These are phyloP conservation scores for Edolisoma coerulescens DNA, from an alignment of 2,113 vertebrate species.

Conservation along the genomic window DNA sequence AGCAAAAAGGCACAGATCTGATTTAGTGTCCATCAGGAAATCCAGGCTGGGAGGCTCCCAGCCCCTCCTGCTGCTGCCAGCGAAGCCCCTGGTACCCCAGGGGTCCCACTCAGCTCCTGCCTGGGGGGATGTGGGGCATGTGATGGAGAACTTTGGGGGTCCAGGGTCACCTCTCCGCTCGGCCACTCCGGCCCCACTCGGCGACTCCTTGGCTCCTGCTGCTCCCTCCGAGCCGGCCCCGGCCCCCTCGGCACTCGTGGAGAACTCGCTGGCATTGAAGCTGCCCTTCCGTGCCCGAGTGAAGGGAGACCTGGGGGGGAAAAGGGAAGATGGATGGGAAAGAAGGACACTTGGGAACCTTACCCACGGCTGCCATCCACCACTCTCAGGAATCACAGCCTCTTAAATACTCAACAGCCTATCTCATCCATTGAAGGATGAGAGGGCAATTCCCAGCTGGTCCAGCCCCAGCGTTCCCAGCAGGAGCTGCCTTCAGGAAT, in stretches of 20 bases:
- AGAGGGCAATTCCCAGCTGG: not conserved
- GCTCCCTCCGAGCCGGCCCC: slow-evolving; percentile 1
- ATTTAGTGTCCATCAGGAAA: not conserved
- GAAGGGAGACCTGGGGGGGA: slow-evolving; percentile 67
- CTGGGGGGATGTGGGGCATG: too few relatives aligned
- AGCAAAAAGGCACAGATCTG: not conserved
- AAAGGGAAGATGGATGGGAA: not conserved
- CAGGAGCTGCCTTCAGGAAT: not conserved
- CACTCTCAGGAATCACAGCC: fast-evolving
- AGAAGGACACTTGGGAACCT: not conserved
- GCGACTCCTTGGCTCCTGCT: slow-evolving; percentile 41
- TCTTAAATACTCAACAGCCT: fast-evolving
- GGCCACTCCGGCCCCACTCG: not conserved
- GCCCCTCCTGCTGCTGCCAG: not conserved
- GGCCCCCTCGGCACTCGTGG: not conserved
- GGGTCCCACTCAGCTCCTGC: not conserved
- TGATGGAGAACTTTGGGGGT: not conserved
- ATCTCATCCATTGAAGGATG: fast-evolving
- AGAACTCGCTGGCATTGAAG: slow-evolving; percentile 71
- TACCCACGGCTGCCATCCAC: not conserved
- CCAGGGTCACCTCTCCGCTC: slow-evolving; percentile 76
- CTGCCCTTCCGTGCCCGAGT: slow-evolving; percentile 79
- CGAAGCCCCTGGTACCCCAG: fast-evolving
- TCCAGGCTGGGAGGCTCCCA: not conserved
- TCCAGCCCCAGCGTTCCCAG: not conserved